Base-by-base conservation (phyloP, 1,140 invertebrate species). In the Plodia interpunctella region DNA sequence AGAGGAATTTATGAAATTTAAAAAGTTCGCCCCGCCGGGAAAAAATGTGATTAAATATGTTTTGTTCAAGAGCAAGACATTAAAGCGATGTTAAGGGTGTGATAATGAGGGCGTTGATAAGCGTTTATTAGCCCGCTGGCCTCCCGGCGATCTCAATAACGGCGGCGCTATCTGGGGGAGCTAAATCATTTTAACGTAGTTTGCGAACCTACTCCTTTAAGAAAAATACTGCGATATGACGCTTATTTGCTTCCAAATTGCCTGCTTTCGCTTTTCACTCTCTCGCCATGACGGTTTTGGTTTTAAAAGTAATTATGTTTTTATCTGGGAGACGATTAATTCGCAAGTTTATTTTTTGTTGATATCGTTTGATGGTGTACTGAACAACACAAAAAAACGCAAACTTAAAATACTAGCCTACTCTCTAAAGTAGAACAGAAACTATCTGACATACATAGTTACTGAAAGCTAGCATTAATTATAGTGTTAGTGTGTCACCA, bases 31-130 rank as follows among this genome's bases (percentile, higher is more conserved):
- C 56, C 62, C 55, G 55, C 61, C 60, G 68, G 73, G 72, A 77
- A 87, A 85, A 88, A 88, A 87, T 85, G 81, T 82, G 86, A 88
- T 88, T 88, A 88, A 88, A 88, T 88, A 88, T 88, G 86, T 88
- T 87, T 87, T 88, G 86, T 87, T 88, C 84, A 86, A 86, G 79
- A 86, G 81, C 80, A 83, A 85, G 81, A 88, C 86, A 88, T 88
- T 88, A 88, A 88, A 87, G 86, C 78, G 86, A 88, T 86, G 86
- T 87, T 87, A 88, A 88, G 86, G 86, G 86, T 87, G 84, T 86
- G 86, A 88, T 88, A 88, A 88, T 88, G 80, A 85, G 84, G 72
- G 78, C 78, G 80, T 82, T 85, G 84, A 88, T 87, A 88, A 88
- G 84, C 86, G 78, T 88, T 88, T 87, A 88, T 88, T 87, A 88